Evolutionary conservation across 2,113 vertebrate species (phyloP).

Genomic region (Regulus satrapa): DNA sequence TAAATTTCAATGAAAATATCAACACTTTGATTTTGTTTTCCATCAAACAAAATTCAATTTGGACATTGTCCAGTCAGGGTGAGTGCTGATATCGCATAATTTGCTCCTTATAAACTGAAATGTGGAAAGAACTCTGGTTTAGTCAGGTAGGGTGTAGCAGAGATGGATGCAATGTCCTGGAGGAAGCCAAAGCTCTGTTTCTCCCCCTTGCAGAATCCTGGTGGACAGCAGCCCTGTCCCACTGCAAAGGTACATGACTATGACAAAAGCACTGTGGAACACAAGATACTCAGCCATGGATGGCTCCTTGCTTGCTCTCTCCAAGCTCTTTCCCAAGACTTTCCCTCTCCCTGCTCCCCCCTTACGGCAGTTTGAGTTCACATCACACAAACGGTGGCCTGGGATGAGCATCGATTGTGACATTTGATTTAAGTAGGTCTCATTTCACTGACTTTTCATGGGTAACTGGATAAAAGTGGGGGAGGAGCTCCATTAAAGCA

Average conservation of each 20-base stretch:
- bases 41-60: neutral
- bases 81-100: neutral
- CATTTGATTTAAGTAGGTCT: constrained; percentile 59
- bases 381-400: neutral
- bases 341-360: neutral
- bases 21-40: neutral
- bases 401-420: constrained; percentile 42
- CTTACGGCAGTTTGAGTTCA: neutral
- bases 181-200: neutral
- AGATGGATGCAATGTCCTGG: neutral
- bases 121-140: neutral
- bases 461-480: constrained; percentile 30
- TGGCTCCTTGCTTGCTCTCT: neutral
- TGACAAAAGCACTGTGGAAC: neutral
- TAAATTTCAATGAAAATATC: neutral
- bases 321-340: neutral
- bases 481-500: constrained; percentile 33
- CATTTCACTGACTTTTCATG: constrained; percentile 52
- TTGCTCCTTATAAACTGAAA: neutral
- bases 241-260: accelerated
- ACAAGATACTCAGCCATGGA: neutral
- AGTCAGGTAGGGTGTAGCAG: neutral
- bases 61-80: neutral
- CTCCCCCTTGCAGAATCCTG: neutral
- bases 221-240: neutral